These are phyloP conservation scores for Danio aesculapii DNA, from an alignment of 2,797 vertebrate species.

Conservation along the genomic window DNA sequence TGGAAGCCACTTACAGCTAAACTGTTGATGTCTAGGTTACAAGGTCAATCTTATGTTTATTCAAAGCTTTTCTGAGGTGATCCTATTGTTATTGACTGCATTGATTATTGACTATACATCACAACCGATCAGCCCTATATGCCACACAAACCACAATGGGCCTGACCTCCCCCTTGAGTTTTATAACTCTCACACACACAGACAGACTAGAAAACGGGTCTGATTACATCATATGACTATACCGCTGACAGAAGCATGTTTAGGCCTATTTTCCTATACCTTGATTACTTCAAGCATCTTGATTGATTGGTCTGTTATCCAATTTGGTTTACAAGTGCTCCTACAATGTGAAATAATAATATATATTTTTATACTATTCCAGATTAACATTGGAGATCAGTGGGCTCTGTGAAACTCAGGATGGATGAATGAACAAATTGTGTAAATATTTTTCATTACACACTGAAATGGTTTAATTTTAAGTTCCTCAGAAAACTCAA, in stretches of 20 bases:
- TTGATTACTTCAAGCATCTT: too few relatives aligned
- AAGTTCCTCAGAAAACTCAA: too few relatives aligned
- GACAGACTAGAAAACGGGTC: neutral
- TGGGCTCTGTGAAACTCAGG: too few relatives aligned
- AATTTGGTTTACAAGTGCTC: neutral
- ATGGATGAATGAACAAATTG: too few relatives aligned
- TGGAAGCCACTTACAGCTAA: conserved; percentile 2
- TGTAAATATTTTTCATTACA: too few relatives aligned
- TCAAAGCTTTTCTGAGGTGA: conserved; percentile 73
- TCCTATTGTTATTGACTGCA: conserved; percentile 76
- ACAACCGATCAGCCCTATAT: conserved; percentile 73
- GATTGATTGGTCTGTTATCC: neutral
- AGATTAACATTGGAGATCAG: too few relatives aligned
- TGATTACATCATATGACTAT: conserved; percentile 1
- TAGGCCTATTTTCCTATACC: neutral
- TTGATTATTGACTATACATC: conserved; percentile 81
- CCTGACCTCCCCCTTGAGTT: conserved; percentile 70
- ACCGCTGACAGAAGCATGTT: neutral
- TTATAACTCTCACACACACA: conserved; percentile 58
- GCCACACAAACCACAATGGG: conserved; percentile 78
- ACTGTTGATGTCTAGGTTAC: conserved; percentile 60
- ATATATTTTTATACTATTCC: neutral
- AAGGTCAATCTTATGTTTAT: conserved; percentile 84
- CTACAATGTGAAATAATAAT: neutral
- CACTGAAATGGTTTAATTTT: too few relatives aligned